phyloP scores from a whole-genome alignment of 1,140 invertebrate genomes.

The Gerris buenoi region DNA sequence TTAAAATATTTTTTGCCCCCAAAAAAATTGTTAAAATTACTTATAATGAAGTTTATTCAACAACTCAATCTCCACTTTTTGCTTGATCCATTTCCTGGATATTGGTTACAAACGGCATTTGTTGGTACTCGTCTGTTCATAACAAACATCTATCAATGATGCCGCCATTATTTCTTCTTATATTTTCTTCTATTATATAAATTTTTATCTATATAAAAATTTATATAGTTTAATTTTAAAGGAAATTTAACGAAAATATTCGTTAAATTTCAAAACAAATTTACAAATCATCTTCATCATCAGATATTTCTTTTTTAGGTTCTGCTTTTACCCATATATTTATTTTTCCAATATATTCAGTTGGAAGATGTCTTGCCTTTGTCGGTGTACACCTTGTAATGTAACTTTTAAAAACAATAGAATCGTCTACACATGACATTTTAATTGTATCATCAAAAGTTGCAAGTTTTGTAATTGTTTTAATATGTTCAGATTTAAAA shows the following conservation, averaged over 20 bases:
- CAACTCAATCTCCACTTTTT: neutral
- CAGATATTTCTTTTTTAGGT: neutral
- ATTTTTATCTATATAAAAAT: neutral
- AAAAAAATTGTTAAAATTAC: neutral
- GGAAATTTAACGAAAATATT: neutral
- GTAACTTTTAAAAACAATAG: neutral
- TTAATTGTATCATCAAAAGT: neutral
- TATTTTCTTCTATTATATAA: neutral
- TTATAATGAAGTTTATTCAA: neutral
- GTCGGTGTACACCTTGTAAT: neutral
- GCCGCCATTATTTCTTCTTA: neutral
- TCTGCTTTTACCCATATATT: neutral
- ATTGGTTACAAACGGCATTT: neutral
- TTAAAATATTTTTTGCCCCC: neutral
- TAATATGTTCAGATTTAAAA: neutral
- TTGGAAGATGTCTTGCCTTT: neutral
- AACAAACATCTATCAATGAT: neutral
- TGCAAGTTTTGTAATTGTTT: neutral
- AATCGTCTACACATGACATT: neutral
- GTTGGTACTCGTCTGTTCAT: neutral
- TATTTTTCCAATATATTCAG: neutral
- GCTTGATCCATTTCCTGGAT: neutral
- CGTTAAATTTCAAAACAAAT: neutral
- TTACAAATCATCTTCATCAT: neutral
- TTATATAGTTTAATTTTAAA: neutral